Base-by-base conservation (phyloP, 2,113 vertebrate genomes). In the Rhinichthys klamathensis region DNA sequence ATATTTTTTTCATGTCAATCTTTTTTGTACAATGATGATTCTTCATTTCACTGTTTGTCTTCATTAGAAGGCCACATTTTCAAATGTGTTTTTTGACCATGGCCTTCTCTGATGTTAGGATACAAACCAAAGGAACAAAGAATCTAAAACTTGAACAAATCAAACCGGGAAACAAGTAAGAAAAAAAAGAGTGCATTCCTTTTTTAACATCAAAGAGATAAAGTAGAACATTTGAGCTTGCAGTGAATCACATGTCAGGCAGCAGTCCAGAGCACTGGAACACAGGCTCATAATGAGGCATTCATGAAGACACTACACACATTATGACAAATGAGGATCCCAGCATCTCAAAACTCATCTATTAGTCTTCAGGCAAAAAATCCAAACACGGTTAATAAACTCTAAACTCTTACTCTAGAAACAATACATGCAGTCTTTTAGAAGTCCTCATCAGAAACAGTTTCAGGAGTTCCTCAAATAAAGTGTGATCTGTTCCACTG, bases 201-300 rank as follows among this genome's bases (percentile, higher is more conserved):
- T 87, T 51, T 51, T 46, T 75, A n/a, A 88, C 86, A 89, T 90
- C 80, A 92, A 92, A 91, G 82, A 82, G 74, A 82, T 80, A 81
- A 91, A 85, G 83, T 60, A 74, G 84, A 82, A 74, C 51, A 79
- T 73, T 88, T 84, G 84, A 87, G 78, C 65, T 67, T 51, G 30
- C 63, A 88, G 81, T 56, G 67, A 89, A 91, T 93, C 93, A 93
- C 92, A 91, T 93, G 93, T 83, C 83, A 84, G 30, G 70, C 83
- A 84, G 89, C 49, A 63, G 86, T 80, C 69, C 90, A 56, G 27
- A 84, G 81, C 78, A 69, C 60, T 78, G 60, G 30, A 80, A 65
- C 81, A 86, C 80, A 3, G 79, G 85, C 79, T 90, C 82, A 92
- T 92, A 88, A 94, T 92, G 87, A 90, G 16, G 89, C 91, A 90